Base-by-base conservation (phyloP, 2,113 vertebrate genomes). In the Hipposideros armiger region DNA sequence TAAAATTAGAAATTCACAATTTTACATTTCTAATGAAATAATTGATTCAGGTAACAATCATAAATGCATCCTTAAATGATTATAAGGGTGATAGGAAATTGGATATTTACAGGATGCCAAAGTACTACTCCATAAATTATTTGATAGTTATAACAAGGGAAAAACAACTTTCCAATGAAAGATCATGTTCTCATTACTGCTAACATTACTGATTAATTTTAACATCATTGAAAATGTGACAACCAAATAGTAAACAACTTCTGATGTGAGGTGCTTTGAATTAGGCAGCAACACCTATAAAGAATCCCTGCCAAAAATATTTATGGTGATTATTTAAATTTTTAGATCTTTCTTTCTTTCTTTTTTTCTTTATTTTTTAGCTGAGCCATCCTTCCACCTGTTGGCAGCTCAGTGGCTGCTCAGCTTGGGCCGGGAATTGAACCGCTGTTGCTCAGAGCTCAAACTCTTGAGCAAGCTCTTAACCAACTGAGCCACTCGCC, bases 21-120 rank as follows among this genome's bases (percentile, higher is more conserved):
- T 74, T 94, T 36, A 7, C 22, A 67, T 84, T 82, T 26, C 16
- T 73, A 69, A 40, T 62, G 16, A 87, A 93, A 52, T 32, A 82
- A 36, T 1, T 80, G 40, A 74, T 73, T 95, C 50, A 64, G 7
- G 28, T 58, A 95, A 80, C 15, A 91, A 73, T 62, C 19, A 72
- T 42, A 93, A 95, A 17, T 77, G 3, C 22, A 88, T 80, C 58
- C 60, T 67, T 42, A 91, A 87, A 69, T 84, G 22, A 83, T 45
- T 30, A 93, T 7, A 20, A 54, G 42, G 13, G 67, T 95, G 70
- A 36, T 26, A 62, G 19, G 9, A 6, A 95, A 67, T 50, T 80
- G 36, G 26, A 91, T 82, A 95, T 81, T 87, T 45, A 36, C 4
- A 74, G 30, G 42, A 87, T n/a, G 4, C 22, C 45, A 91, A 56